phyloP scores from a whole-genome alignment of 2,888 invertebrate genomes.

The Cotesia congregata region DNA sequence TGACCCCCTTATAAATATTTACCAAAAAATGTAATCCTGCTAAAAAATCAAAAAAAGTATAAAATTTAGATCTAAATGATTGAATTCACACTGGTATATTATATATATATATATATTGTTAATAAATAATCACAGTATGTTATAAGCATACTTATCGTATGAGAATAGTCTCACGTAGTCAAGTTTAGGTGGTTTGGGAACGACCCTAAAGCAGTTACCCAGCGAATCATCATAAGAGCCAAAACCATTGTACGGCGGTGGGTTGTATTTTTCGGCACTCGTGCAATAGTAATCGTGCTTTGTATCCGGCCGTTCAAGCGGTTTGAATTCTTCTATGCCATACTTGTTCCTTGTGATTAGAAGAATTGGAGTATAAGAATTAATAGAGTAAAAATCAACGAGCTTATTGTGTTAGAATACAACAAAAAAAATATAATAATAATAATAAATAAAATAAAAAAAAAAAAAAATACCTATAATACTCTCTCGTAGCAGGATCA shows the following conservation, averaged over 20 bases:
- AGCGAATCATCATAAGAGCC: slow-evolving; percentile 92
- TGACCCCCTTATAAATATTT: no score
- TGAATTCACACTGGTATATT: not conserved
- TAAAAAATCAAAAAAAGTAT: not conserved
- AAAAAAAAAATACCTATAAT: slow-evolving; percentile 73
- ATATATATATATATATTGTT: not conserved
- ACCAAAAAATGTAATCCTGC: no score
- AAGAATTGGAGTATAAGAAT: slow-evolving; percentile 5
- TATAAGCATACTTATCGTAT: slow-evolving; percentile 77
- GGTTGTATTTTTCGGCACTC: slow-evolving; percentile 50
- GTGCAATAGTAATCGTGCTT: slow-evolving; percentile 57
- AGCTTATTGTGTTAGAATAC: slow-evolving; percentile 14
- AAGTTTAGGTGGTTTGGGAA: slow-evolving; percentile 82
- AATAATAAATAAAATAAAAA: not conserved
- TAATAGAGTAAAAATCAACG: slow-evolving; percentile 28
- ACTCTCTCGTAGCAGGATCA: slow-evolving; percentile 88
- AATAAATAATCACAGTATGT: slow-evolving; percentile 31
- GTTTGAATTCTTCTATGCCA: slow-evolving; percentile 76
- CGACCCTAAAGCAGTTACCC: slow-evolving; percentile 85
- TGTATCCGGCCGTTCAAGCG: slow-evolving; percentile 72
- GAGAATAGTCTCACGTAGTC: slow-evolving; percentile 86
- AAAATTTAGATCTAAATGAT: not conserved
- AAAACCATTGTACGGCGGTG: slow-evolving; percentile 92
- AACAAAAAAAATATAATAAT: slow-evolving; percentile 16
- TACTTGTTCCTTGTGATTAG: slow-evolving; percentile 56